Evolutionary conservation across 2,888 invertebrate species (phyloP).

Genomic region (Rotaria magnacalcarata): DNA sequence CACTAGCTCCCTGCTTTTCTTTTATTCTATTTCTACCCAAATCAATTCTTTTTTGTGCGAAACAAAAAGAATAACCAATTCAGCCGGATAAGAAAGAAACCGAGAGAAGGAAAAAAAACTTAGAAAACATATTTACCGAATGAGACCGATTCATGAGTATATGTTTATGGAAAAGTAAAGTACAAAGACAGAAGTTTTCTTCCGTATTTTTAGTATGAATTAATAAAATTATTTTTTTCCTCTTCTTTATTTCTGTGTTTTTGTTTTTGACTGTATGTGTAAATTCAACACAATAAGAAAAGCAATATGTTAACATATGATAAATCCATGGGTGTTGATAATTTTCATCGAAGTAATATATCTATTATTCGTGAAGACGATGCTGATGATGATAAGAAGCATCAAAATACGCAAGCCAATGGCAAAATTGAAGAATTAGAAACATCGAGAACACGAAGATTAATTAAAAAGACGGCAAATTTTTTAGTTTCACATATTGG

Average conservation of each 20-base stretch:
- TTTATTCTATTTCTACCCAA: neutral
- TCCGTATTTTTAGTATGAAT: neutral
- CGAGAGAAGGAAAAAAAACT: neutral
- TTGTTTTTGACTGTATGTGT: neutral
- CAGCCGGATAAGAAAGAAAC: neutral
- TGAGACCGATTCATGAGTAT: neutral
- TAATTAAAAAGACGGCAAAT: slow-evolving; percentile 53
- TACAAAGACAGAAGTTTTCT: neutral
- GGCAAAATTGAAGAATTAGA: neutral
- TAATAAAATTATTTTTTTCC: neutral
- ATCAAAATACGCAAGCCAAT: neutral
- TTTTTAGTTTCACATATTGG: slow-evolving; percentile 49
- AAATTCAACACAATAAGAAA: neutral
- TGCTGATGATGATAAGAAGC: neutral
- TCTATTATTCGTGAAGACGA: neutral
- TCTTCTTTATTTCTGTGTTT: neutral
- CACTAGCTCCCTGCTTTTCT: neutral
- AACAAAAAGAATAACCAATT: neutral
- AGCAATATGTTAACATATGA: neutral
- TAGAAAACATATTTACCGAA: slow-evolving; percentile 17
- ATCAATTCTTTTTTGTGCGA: neutral
- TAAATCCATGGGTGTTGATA: neutral
- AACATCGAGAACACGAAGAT: neutral
- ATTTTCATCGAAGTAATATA: neutral
- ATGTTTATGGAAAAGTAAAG: neutral